Conservation (phyloP, 2,888 invertebrate genomes). For the Dexiosoma caninum region DNA sequence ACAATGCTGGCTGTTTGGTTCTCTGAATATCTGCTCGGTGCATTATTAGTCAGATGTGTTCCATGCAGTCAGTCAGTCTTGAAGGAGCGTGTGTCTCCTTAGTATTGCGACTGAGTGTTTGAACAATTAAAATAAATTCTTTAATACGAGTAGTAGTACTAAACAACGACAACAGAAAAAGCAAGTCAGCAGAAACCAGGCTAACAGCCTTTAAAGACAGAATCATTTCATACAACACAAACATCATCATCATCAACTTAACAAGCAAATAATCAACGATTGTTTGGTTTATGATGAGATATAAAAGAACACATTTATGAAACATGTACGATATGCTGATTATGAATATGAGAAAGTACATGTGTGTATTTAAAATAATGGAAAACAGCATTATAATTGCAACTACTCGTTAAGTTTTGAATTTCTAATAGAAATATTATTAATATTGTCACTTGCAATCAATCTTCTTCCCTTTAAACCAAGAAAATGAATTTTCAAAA, state of each 20-base stretch:
- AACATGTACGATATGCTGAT: too few relatives aligned
- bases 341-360: too few relatives aligned
- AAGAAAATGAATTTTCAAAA: too few relatives aligned
- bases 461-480: too few relatives aligned
- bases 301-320: not conserved
- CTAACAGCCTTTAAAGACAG: slow-evolving; percentile 60
- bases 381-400: too few relatives aligned
- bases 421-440: too few relatives aligned
- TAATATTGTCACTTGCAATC: too few relatives aligned
- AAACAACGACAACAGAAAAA: slow-evolving; percentile 53
- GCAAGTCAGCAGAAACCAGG: slow-evolving; percentile 62
- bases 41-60: slow-evolving; percentile 33
- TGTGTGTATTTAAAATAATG: too few relatives aligned
- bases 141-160: slow-evolving; percentile 25
- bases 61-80: slow-evolving; percentile 34
- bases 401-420: too few relatives aligned
- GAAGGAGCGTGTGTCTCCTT: not conserved
- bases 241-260: slow-evolving; percentile 21
- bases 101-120: slow-evolving; percentile 18
- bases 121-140: slow-evolving; percentile 10
- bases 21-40: not conserved
- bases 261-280: not conserved
- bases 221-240: slow-evolving; percentile 43
- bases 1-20: slow-evolving; percentile 31
- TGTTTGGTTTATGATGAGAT: not conserved